Evolutionary conservation across 2,113 vertebrate species (phyloP), one percentile per base, ranked within the genome.

Genomic region (Otis tarda): DNA sequence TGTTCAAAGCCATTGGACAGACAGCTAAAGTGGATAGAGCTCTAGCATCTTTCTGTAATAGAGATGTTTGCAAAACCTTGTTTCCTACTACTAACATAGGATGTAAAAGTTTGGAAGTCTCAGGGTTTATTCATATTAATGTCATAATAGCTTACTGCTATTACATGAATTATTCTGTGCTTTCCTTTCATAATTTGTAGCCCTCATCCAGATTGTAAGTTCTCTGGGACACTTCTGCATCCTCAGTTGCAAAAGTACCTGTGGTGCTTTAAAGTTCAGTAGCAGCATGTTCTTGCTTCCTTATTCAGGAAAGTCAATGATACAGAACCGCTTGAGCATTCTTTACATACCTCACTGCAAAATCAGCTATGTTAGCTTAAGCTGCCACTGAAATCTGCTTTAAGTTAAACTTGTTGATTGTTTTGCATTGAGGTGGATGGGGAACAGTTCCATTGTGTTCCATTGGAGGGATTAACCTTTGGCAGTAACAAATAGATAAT

Each of bases 401-500:
- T 50, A 35, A 82, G 12, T 83, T 88, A 80, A 95, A 33, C 57
- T 76, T 86, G 56, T 11, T 67, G 47, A 41, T 90, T 64, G 68
- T 80, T 93, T 92, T 76, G 63, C 33, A 8, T 4, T 73, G 67
- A 56, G 33, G 57, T 73, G 39, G 20, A 28, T 79, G 14, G 30
- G 43, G 37, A 94, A 18, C 53, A 52, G 82, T 84, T 16, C 30
- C 41, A 12, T 19, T 61, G n/a, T 75, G 85, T 59, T 75, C 56
- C 43, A 16, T 6, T 71, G 70, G 47, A 79, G 61, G 47, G 57
- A 87, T 87, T 92, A 82, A 84, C 47, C 60, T 87, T 74, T 92
- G 93, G 53, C 60, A 79, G 41, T 64, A 79, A 49, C 35, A 86
- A 8, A 49, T 56, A 79, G 68, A 30, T 81, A 87, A 57, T 11